Evolutionary conservation across 1,140 invertebrate genomes (phyloP), one percentile per base, ranked within the genome.

Genomic region (Cotesia typhae): DNA sequence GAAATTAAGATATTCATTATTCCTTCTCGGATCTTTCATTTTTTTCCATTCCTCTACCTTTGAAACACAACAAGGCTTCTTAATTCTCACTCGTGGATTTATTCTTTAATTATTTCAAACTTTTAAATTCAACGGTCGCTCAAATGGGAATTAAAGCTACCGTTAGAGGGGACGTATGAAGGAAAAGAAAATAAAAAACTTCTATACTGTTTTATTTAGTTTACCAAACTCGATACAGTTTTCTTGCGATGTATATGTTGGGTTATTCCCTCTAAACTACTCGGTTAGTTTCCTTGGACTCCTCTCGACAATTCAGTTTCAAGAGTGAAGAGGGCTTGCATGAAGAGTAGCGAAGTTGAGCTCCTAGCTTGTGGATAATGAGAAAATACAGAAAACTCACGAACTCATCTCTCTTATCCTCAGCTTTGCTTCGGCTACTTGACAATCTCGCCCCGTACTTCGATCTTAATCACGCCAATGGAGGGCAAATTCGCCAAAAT

Each of bases 351-450:
- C 28, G 3, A 28, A 28, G 28, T 28, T 28, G 59, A 71, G 47
- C 28, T 47, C 36, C 63, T 35, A 28, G 28, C 28, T 28, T 28
- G 28, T 35, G 61, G 75, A 78, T 79, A 79, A 79, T 79, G 78
- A 79, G 78, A 78, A 79, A 79, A 79, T 78, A 72, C 75, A 78
- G 74, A 71, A 78, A 78, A 72, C 71, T 47, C 41, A 6, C 41
- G 6, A 28, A 9, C 41, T 47, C 41, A 47, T 28, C 38, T 64
- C 52, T 67, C 36, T 55, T 38, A 14, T 65, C 47, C 61, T 51
- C 60, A 37, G 41, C 57, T 51, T 17, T 10, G 14, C 55, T 28
- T 14, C 61, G 10, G 28, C 28, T 47, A 7, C 12, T 14, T 28
- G 35, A n/a, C 12, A 6, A 38, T 37, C 5, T 38, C n/a, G 10